Evolutionary conservation across 2,113 vertebrate genomes (phyloP).

Genomic region (Myrmecobius fasciatus): DNA sequence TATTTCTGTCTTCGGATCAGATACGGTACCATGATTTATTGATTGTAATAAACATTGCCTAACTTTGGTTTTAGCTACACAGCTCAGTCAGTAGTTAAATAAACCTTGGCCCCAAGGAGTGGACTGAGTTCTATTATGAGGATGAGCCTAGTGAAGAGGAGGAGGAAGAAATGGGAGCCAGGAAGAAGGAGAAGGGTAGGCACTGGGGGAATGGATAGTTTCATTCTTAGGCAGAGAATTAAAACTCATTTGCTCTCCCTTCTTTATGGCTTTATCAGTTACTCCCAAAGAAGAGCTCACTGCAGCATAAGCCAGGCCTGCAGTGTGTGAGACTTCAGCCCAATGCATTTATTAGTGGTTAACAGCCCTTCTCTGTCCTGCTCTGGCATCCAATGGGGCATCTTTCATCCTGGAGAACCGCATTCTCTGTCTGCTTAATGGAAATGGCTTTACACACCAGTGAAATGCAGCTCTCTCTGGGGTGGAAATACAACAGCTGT

Average conservation of each 20-base stretch:
- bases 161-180: rapidly evolving
- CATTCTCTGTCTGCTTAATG: slow-evolving; percentile 5
- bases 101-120: slow-evolving; percentile 22
- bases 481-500: slow-evolving; percentile 23
- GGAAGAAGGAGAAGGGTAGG: background rate
- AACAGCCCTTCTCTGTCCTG: background rate
- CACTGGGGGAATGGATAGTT: background rate
- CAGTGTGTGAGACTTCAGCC: background rate
- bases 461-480: slow-evolving; percentile 29
- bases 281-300: background rate
- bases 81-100: slow-evolving; percentile 45
- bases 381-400: background rate
- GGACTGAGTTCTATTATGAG: background rate
- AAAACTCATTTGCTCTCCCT: background rate
- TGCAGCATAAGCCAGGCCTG: background rate
- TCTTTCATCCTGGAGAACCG: background rate
- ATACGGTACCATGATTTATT: slow-evolving; percentile 62
- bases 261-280: background rate
- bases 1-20: slow-evolving; percentile 58
- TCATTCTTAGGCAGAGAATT: background rate
- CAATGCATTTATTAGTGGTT: background rate
- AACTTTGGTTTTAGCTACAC: slow-evolving; percentile 17
- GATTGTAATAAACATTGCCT: slow-evolving; percentile 66
- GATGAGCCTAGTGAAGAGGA: background rate
- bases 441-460: slow-evolving; percentile 8